Evolutionary conservation across 1,140 invertebrate genomes (phyloP).

Genomic region (Ctenoplectra terminalis): DNA sequence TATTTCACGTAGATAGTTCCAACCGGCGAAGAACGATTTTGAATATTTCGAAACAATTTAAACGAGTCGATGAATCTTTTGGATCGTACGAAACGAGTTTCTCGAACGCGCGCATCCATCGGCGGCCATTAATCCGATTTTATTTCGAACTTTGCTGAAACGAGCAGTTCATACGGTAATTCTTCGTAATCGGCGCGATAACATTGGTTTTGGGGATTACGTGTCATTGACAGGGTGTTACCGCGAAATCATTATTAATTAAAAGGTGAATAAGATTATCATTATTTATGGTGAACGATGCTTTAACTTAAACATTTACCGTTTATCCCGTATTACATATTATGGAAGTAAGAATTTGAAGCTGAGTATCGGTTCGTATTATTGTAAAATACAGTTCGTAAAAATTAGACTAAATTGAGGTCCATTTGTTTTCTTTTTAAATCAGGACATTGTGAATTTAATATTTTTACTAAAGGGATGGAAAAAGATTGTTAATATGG

Average conservation of each 20-base stretch:
- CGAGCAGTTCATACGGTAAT: neutral
- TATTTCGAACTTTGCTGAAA: neutral
- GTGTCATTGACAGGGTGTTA: neutral
- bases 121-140: constrained; percentile 8
- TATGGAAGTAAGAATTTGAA: too few species aligned
- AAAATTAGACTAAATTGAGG: too few species aligned
- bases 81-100: neutral
- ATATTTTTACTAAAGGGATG: too few species aligned
- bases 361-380: neutral
- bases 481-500: too few species aligned
- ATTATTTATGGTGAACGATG: neutral
- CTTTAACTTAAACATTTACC: neutral
- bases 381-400: neutral
- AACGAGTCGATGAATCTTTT: neutral
- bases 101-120: neutral
- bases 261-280: constrained; percentile 6
- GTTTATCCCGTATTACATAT: neutral
- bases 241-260: constrained; percentile 1
- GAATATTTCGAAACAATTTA: neutral
- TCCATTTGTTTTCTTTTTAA: too few species aligned
- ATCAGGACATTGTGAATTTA: too few species aligned
- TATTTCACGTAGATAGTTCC: neutral
- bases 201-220: constrained; percentile 11
- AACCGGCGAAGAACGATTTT: neutral
- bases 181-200: constrained; percentile 23